Conservation (phyloP, 2,888 invertebrate species). For the Morinoia aosen region DNA sequence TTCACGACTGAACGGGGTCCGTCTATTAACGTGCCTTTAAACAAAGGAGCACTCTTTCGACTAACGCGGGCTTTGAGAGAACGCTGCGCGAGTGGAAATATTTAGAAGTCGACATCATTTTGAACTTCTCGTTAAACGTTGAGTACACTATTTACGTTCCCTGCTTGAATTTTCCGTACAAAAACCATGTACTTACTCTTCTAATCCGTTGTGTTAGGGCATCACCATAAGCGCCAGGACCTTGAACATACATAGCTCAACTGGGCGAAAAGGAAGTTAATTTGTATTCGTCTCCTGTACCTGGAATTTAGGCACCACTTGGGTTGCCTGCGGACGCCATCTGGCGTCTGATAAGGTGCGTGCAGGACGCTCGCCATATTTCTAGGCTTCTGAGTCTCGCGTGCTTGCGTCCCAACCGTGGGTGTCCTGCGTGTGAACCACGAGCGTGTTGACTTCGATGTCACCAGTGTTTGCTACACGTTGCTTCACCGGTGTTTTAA, state of each 20-base stretch:
- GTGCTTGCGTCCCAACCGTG: not conserved
- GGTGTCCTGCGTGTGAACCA: not conserved
- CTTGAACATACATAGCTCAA: not conserved
- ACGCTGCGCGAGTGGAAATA: not conserved
- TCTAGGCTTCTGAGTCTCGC: not conserved
- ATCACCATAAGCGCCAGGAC: not conserved
- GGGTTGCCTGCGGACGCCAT: constrained; percentile 3
- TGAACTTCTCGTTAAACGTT: not conserved
- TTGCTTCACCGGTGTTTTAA: too few species aligned
- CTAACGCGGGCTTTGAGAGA: not conserved
- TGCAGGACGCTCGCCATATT: not conserved
- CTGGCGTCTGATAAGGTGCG: constrained; percentile 16
- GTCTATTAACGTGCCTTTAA: not conserved
- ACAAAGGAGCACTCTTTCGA: not conserved
- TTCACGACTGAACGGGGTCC: not conserved
- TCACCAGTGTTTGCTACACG: too few species aligned
- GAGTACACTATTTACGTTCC: not conserved
- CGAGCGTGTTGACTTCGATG: too few species aligned
- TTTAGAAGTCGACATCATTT: not conserved
- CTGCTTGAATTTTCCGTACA: not conserved
- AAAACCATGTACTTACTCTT: not conserved
- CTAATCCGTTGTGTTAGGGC: not conserved
- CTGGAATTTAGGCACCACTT: constrained; percentile 44
- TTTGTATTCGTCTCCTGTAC: constrained; percentile 42
- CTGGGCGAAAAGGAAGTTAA: constrained; percentile 20